Base-by-base conservation (phyloP, 2,113 vertebrate genomes). In the Ornithorhynchus anatinus region DNA sequence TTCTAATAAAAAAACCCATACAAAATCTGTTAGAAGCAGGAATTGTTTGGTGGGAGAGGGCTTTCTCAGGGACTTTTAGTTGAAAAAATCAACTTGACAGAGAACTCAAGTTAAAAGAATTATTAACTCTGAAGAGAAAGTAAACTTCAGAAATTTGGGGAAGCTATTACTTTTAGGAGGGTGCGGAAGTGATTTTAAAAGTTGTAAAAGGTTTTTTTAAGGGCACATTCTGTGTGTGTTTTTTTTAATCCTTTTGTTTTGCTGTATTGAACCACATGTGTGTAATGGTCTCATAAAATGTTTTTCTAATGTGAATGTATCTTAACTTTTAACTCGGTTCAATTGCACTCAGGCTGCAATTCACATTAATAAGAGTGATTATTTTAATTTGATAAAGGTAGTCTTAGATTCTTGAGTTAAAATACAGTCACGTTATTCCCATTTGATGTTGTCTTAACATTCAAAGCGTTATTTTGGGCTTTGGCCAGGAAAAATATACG, bases 311-410 rank as follows among this genome's bases (percentile, higher is more conserved):
- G 69, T 32, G 22, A 25, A 80, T 40, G 13, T 84, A 74, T 23
- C 27, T 71, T 67, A 43, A 58, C 37, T 80, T 88, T 77, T 79
- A 70, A 29, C 20, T 84, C 78, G 33, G 31, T 72, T 53, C 81
- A 65, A 63, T 36, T 75, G 29, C 61, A 71, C 25, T 75, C 73
- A 84, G 44, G 58, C 5, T 56, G n/a, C 75, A 78, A 70, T n/a
- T 73, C 72, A 1, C 39, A 78, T 29, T 60, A 58, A 35, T 80
- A 45, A 32, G 73, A 66, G 65, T 58, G 59, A 65, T 42, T 72
- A 8, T 48, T 61, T 76, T 84, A 85, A 76, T 68, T 79, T 53
- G 47, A 17, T 75, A 60, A 88, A 91, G 77, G 77, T 89, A 77
- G 56, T 68, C 61, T 71, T 59, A 37, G 67, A 9, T 69, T 79